These are phyloP conservation scores for Ecdyonurus torrentis DNA, from an alignment of 2,888 invertebrate species.

Conservation along the genomic window DNA sequence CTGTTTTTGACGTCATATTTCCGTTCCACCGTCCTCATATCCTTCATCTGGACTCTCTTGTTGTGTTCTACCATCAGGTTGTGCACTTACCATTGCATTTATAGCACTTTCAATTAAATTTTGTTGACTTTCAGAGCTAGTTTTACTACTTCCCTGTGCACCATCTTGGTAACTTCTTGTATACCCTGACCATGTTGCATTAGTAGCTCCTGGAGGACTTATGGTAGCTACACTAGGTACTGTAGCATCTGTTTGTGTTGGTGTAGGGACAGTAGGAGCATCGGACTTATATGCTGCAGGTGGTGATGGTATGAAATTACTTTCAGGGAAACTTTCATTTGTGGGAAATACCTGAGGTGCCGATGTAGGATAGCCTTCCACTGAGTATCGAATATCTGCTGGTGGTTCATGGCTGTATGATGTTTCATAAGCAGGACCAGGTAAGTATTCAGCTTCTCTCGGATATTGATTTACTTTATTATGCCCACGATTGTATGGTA, in stretches of 20 bases:
- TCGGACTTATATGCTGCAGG: constrained; percentile 52
- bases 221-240: neutral
- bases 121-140: neutral
- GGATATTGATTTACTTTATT: constrained; percentile 30
- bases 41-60: constrained; percentile 79
- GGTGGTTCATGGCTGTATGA: constrained; percentile 30
- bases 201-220: neutral
- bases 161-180: constrained; percentile 43
- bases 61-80: constrained; percentile 69
- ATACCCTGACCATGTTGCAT: neutral
- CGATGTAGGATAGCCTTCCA: constrained; percentile 60
- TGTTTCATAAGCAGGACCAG: constrained; percentile 32
- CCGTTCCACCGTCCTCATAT: constrained; percentile 84
- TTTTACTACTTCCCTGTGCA: constrained; percentile 47
- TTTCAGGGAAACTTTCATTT: neutral
- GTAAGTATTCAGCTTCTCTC: constrained; percentile 42
- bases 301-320: constrained; percentile 42
- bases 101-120: neutral
- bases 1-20: constrained; percentile 44
- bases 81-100: constrained; percentile 26
- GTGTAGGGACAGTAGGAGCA: constrained; percentile 21
- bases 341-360: constrained; percentile 22
- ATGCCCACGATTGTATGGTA: constrained; percentile 29
- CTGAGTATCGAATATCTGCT: constrained; percentile 52
- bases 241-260: neutral